Evolutionary conservation across 2,888 invertebrate genomes (phyloP).

Genomic region (Xanthostigma xanthostigma): DNA sequence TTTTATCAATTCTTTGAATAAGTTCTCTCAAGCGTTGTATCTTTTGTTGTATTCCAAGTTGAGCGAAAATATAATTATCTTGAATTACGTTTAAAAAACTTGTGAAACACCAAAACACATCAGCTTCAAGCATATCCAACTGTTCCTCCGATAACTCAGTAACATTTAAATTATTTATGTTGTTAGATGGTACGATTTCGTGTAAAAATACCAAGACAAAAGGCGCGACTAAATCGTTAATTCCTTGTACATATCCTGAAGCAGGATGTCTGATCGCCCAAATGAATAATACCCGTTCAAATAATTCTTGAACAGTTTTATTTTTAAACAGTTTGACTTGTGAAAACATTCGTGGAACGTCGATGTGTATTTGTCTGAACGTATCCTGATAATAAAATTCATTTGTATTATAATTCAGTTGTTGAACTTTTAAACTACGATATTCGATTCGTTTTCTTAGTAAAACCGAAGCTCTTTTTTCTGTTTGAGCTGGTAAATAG

Average conservation of each 20-base stretch:
- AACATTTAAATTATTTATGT: conserved; percentile 65
- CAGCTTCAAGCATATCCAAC: conserved; percentile 77
- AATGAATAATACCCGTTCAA: conserved; percentile 87
- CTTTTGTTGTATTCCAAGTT: conserved; percentile 91
- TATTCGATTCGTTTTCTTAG: background rate
- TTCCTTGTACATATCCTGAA: conserved; percentile 92
- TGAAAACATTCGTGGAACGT: conserved; percentile 93
- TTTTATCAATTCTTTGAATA: conserved; percentile 79
- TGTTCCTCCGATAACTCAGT: conserved; percentile 53
- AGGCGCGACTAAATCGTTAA: conserved; percentile 87
- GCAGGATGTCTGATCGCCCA: conserved; percentile 96
- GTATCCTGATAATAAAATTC: background rate
- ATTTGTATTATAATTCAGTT: background rate
- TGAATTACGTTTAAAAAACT: conserved; percentile 90
- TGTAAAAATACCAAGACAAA: conserved; percentile 93
- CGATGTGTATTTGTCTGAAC: conserved; percentile 66
- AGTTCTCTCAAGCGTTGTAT: conserved; percentile 83
- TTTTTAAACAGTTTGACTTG: conserved; percentile 87
- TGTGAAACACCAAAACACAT: conserved; percentile 93
- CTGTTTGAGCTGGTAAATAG: background rate
- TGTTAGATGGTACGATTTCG: conserved; percentile 57
- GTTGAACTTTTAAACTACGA: background rate
- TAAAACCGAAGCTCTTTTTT: background rate
- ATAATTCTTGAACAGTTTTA: conserved; percentile 76
- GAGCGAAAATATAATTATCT: conserved; percentile 96